These are phyloP conservation scores for Empis stercorea DNA, from an alignment of 2,888 invertebrate species.

Conservation along the genomic window DNA sequence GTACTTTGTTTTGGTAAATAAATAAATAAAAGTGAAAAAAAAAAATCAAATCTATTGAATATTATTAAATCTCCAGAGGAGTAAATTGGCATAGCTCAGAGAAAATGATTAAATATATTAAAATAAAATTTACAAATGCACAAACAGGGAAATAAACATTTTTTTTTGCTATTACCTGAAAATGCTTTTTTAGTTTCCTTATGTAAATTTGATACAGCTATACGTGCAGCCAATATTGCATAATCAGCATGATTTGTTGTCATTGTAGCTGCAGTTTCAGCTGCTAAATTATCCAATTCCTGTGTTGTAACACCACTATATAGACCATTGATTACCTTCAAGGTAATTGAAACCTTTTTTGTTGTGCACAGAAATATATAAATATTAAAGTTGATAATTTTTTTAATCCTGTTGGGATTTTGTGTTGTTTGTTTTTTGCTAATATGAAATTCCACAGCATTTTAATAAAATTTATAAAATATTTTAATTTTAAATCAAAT, in stretches of 20 bases:
- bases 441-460: too few relatives aligned
- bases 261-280: conserved; percentile 97
- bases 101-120: too few relatives aligned
- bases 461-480: too few relatives aligned
- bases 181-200: conserved; percentile 95
- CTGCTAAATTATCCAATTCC: conserved; percentile 93
- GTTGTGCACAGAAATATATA: conserved; percentile 1
- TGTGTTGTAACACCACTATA: conserved; percentile 95
- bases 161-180: conserved; percentile 45
- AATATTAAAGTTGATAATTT: conserved; percentile 8
- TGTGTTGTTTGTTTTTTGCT: neutral
- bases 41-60: too few relatives aligned
- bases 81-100: too few relatives aligned
- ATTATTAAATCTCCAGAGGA: too few relatives aligned
- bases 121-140: too few relatives aligned
- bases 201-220: conserved; percentile 94
- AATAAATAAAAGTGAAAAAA: too few relatives aligned
- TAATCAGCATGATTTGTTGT: conserved; percentile 97
- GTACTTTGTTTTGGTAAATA: too few relatives aligned
- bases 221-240: conserved; percentile 74
- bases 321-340: conserved; percentile 87
- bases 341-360: conserved; percentile 62
- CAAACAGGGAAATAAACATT: too few relatives aligned
- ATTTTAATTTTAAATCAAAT: too few relatives aligned
- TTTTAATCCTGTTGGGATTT: neutral